Evolutionary conservation across 2,888 invertebrate species (phyloP), one percentile per base, ranked within the genome.

Genomic region (Tetanocera ferruginea): DNA sequence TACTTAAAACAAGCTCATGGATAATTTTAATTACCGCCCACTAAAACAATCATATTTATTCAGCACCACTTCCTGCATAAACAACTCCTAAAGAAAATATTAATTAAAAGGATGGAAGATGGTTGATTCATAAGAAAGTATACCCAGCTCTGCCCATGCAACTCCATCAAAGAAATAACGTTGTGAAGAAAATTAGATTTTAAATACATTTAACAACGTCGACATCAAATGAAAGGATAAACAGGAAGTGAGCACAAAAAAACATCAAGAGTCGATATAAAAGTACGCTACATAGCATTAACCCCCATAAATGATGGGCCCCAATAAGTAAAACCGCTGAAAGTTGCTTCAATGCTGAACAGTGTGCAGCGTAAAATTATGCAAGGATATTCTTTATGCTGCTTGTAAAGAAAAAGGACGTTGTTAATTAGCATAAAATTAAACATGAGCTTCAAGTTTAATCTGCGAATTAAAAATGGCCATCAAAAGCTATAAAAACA

Each of bases 201-300:
- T 88, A 88, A 87, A 85, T 85, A 85, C 87, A 88, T 37, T 87
- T 88, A 87, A 86, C 87, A 86, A 83, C 81, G 83, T 81, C 84
- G 85, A 87, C 34, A 86, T 86, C 87, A 87, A 88, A 86, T 86
- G 87, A 88, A 87, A 87, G 88, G 88, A 88, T 88, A 87, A 55
- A 55, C 70, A 25, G 88, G 86, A 87, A 84, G 85, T 83, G 82
- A 82, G 83, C 80, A 77, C 78, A 72, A 78, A 78, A 80, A 51
- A 8, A n/a, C 51, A 25, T 25, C 49, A 9, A 43, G 23, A 34
- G n/a, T n/a, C 67, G 31, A n/a, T 34, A 19, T n/a, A 17, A 70
- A 70, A 70, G 70, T 25, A 23, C 80, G 80, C 78, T 76, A 80
- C 81, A 81, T 82, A 80, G 76, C 76, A 82, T 82, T 80, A 80